Conservation (phyloP, 2,113 vertebrate species). For the Daboia siamensis region DNA sequence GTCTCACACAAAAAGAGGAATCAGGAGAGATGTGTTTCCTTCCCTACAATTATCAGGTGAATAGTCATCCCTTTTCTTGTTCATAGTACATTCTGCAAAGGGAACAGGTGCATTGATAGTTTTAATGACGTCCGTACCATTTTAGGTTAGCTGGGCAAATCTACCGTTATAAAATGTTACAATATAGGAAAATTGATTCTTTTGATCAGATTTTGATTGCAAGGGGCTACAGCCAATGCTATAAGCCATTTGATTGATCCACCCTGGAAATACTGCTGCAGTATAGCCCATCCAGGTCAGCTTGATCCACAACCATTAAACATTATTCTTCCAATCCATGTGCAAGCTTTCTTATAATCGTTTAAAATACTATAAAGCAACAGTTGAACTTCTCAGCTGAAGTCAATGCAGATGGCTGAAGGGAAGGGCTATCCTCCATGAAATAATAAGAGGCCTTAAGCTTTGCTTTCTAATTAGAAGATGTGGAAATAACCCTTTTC, state of each 20-base stretch:
- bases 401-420: neutral
- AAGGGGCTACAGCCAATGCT: neutral
- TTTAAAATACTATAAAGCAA: neutral
- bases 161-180: neutral
- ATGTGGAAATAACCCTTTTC: neutral
- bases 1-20: neutral
- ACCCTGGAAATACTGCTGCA: neutral
- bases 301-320: neutral
- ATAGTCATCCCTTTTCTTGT: neutral
- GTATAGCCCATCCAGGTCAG: neutral
- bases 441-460: neutral
- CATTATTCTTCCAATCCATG: neutral
- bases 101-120: neutral
- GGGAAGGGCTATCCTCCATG: neutral
- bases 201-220: neutral
- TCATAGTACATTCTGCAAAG: neutral
- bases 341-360: neutral
- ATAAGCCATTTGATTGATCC: neutral
- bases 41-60: neutral
- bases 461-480: neutral
- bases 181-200: neutral
- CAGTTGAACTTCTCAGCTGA: neutral
- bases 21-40: neutral
- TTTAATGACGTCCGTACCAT: neutral
- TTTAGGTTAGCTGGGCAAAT: neutral